Percentiles rank a stretch among this genome's conserved stretches.
Conservation (phyloP, 2,888 invertebrate species). For the Toxonevra muliebris region DNA sequence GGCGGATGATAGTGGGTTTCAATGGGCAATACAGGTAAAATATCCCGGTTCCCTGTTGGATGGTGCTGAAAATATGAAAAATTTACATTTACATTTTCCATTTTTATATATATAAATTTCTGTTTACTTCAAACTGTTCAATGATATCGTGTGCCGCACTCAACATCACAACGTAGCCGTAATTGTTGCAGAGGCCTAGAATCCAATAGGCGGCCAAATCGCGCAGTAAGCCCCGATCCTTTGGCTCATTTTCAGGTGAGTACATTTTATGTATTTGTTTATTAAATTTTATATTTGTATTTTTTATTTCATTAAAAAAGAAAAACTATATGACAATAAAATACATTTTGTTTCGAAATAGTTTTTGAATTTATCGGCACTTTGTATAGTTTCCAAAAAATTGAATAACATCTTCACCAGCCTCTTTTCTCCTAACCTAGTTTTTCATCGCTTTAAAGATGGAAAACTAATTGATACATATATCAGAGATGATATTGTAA, state of each 20-base stretch:
- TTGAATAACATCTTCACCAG: too few species aligned
- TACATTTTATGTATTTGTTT: too few species aligned
- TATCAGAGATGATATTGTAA: too few species aligned
- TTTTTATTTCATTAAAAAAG: neutral
- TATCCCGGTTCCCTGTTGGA: slow-evolving; percentile 12
- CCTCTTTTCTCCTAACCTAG: too few species aligned
- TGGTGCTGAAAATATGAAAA: too few species aligned
- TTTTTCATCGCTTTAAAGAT: too few species aligned
- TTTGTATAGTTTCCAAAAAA: too few species aligned
- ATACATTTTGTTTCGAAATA: too few species aligned
- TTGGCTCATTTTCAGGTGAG: slow-evolving; percentile 1
- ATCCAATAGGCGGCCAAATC: slow-evolving; percentile 74
- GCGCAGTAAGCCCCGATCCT: slow-evolving; percentile 57
- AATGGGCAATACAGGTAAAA: too few species aligned
- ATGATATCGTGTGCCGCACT: slow-evolving; percentile 81
- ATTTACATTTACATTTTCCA: neutral
- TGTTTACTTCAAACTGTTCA: slow-evolving; percentile 41
- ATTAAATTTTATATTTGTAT: neutral
- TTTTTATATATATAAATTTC: neutral
- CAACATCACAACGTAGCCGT: slow-evolving; percentile 83
- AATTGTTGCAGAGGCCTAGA: slow-evolving; percentile 82
- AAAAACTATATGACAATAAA: too few species aligned
- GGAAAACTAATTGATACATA: too few species aligned
- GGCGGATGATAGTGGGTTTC: neutral
- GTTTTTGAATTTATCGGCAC: too few species aligned